Evolutionary conservation across 2,113 vertebrate species (phyloP).

Genomic region (Stomatorhinus ivindoensis): DNA sequence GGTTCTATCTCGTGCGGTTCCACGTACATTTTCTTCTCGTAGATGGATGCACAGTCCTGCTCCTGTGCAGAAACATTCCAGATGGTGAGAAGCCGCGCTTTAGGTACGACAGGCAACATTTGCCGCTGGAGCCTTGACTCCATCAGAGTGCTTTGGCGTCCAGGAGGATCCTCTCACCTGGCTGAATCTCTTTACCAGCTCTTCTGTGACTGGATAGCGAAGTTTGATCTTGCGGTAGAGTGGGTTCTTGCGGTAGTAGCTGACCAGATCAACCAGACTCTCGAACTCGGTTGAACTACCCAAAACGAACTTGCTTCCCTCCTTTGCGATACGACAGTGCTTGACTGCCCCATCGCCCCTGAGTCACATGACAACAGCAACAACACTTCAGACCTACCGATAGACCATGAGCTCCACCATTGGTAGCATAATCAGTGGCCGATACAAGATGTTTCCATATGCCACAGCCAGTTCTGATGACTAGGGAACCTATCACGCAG

Average conservation of each 20-base stretch:
- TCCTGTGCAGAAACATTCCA: conserved; percentile 56
- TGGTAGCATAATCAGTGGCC: not conserved
- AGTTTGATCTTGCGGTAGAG: conserved; percentile 90
- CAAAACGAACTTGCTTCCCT: conserved; percentile 76
- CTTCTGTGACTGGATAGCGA: conserved; percentile 84
- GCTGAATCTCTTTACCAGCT: conserved; percentile 81
- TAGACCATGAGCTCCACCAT: not conserved
- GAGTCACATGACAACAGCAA: conserved; percentile 18
- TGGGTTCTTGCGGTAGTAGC: conserved; percentile 79
- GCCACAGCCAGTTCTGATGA: not conserved
- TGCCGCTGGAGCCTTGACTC: not conserved
- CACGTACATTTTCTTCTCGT: conserved; percentile 81
- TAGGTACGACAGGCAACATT: not conserved
- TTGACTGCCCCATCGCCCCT: conserved; percentile 91
- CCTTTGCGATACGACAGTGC: conserved; percentile 86
- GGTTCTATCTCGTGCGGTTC: conserved; percentile 85
- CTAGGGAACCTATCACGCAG: not conserved
- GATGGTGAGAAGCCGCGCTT: not conserved
- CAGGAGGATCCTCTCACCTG: conserved; percentile 51
- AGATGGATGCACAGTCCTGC: conserved; percentile 73
- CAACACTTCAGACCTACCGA: not conserved
- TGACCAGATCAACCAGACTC: conserved; percentile 86
- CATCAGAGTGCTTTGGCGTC: not conserved
- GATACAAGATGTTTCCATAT: not conserved
- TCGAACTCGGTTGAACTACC: conserved; percentile 88